These are phyloP conservation scores for Drosophila meridionalis DNA, from an alignment of 2,888 invertebrate species.

Conservation along the genomic window DNA sequence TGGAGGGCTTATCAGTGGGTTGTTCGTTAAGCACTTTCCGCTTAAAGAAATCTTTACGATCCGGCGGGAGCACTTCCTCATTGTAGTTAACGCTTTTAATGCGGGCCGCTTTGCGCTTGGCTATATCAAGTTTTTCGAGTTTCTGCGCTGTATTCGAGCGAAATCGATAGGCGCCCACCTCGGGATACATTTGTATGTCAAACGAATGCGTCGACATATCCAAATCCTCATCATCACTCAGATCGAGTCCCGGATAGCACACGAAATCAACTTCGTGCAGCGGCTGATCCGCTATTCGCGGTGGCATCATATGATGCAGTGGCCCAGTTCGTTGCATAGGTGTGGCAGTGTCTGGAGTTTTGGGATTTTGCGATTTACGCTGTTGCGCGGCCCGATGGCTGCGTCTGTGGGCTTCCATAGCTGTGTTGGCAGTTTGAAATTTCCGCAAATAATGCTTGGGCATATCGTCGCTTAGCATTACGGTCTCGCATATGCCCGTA, in stretches of 20 bases:
- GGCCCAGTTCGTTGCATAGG: constrained; percentile 27
- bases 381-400: constrained; percentile 44
- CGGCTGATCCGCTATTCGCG: constrained; percentile 65
- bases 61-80: constrained; percentile 76
- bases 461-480: constrained; percentile 93
- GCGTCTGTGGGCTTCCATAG: constrained; percentile 49
- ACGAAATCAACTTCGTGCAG: constrained; percentile 86
- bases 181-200: constrained; percentile 91
- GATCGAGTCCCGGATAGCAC: constrained; percentile 91
- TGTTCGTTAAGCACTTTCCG: constrained; percentile 58
- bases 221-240: constrained; percentile 92
- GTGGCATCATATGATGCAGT: constrained; percentile 34
- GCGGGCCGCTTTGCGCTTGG: constrained; percentile 91
- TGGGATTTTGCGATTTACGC: constrained; percentile 29
- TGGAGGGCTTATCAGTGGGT: constrained; percentile 26
- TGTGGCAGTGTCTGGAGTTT: constrained; percentile 43
- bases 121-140: constrained; percentile 94
- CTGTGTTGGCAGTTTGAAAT: constrained; percentile 82
- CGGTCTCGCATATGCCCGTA: constrained; percentile 96
- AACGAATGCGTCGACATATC: constrained; percentile 89
- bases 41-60: constrained; percentile 76
- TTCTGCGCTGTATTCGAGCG: constrained; percentile 95
- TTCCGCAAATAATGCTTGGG: constrained; percentile 87
- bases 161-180: constrained; percentile 88
- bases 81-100: constrained; percentile 86